phyloP scores from a whole-genome alignment of 64 coral and sea anemone genomes.

The Exaiptasia diaphana region DNA sequence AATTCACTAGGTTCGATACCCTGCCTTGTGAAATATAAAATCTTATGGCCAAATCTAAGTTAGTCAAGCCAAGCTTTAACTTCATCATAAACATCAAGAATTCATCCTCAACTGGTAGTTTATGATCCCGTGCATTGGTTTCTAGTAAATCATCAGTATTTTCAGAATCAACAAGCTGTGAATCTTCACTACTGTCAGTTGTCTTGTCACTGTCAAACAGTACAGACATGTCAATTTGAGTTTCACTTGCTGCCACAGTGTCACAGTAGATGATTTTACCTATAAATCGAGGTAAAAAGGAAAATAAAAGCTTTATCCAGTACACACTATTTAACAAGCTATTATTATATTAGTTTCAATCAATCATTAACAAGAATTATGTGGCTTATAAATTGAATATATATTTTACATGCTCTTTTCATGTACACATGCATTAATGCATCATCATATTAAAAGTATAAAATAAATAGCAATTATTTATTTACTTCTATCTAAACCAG shows the following conservation, averaged over 20 bases:
- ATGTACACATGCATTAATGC: too few species aligned
- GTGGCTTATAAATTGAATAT: too few species aligned
- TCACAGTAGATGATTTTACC: too few species aligned
- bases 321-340: not conserved
- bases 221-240: not conserved
- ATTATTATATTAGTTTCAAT: too few species aligned
- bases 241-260: not conserved
- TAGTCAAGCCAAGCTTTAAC: constrained; percentile 35
- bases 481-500: constrained; percentile 27
- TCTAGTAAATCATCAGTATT: not conserved
- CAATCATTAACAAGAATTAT: too few species aligned
- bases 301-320: too few species aligned
- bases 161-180: not conserved
- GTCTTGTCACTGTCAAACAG: constrained; percentile 29
- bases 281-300: too few species aligned
- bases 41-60: constrained; percentile 27
- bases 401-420: too few species aligned
- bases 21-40: constrained; percentile 6
- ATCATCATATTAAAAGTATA: too few species aligned
- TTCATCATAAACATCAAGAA: constrained; percentile 31
- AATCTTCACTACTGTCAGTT: not conserved
- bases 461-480: too few species aligned
- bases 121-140: not conserved
- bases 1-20: constrained; percentile 6
- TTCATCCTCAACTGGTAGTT: constrained; percentile 14